These are phyloP conservation scores for Channa maculata DNA, from an alignment of 2,113 vertebrate species.

Conservation along the genomic window DNA sequence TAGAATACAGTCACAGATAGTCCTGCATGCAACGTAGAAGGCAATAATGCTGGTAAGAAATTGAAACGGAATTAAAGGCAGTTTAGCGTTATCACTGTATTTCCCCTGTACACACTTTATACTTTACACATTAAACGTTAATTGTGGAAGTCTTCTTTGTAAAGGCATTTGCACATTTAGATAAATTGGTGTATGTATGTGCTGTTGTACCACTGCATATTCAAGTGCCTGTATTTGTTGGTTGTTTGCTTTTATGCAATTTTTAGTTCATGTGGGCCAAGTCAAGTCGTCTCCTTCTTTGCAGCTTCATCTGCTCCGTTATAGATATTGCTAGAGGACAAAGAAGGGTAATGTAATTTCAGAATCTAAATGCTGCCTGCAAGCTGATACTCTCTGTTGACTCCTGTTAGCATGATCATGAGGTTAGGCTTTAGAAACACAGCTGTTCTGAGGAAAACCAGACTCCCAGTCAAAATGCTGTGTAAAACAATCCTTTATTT, in stretches of 20 bases:
- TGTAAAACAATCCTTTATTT: conserved; percentile 22
- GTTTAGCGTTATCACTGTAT: neutral
- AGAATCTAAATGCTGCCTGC: conserved; percentile 15
- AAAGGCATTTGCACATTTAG: neutral
- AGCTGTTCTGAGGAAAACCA: conserved; percentile 9
- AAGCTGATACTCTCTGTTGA: conserved; percentile 21
- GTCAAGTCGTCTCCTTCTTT: conserved; percentile 1
- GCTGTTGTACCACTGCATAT: neutral
- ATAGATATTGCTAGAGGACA: conserved; percentile 18
- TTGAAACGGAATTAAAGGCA: neutral
- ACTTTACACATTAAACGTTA: neutral
- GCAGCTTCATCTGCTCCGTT: conserved; percentile 17
- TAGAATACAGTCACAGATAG: neutral
- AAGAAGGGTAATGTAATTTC: conserved; percentile 33
- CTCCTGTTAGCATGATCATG: conserved; percentile 8
- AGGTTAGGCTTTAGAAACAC: conserved; percentile 9
- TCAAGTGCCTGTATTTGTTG: neutral
- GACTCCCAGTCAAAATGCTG: neutral
- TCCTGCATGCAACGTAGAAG: neutral
- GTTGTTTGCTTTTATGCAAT: conserved; percentile 4
- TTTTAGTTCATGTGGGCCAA: neutral
- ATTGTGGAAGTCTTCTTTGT: neutral
- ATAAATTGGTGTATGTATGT: neutral
- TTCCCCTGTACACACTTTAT: neutral
- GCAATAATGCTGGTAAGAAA: neutral